Base-by-base conservation (phyloP, 2,888 invertebrate species). In the Caenorhabditis imperialis region DNA sequence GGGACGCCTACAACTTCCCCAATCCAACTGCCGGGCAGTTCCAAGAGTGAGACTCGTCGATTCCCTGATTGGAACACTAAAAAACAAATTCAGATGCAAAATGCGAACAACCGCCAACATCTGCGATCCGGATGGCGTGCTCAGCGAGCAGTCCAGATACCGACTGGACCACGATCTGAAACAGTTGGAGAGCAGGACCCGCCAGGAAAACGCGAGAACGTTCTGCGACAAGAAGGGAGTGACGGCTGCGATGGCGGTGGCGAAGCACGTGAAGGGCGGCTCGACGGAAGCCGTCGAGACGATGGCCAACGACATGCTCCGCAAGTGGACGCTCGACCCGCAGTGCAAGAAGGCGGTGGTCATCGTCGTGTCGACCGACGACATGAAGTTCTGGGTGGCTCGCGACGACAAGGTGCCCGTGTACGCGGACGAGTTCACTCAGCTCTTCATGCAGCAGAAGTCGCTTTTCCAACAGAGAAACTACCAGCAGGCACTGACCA, bases 151-250 rank as follows among this genome's bases (percentile, higher is more conserved):
- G 22, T 72, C 81, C 16, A 70, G 82, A 60, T 86, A 85, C 67
- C 79, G 85, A 30, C 54, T 86, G 14, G 84, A 86, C 54, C 82
- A 86, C 51, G 85, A 86, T 42, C 67, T 86, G 57, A 79, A 81
- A 48, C 81, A 82, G 42, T 72, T 85, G 47, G 86, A 86, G 44
- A 38, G 65, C 10, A 50, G 81, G 44, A 86, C 86, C 0, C 20
- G 83, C 47, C 86, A 84, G 77, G 81, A 82, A n/a, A 53, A 77
- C 53, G 85, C 73, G 0, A 33, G 62, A 10, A 74, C 79, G 0
- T 86, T 86, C 54, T 86, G 85, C 47, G 85, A 85, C 37, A 86
- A 84, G 67, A 86, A 86, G 47, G 86, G 86, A 61, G 79, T 86
- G 20, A 82, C 83, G 10, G 84, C 81, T 1, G 84, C 84, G 12